These are phyloP conservation scores for Drosophila pandora DNA, from an alignment of 1,140 invertebrate species.

Conservation along the genomic window DNA sequence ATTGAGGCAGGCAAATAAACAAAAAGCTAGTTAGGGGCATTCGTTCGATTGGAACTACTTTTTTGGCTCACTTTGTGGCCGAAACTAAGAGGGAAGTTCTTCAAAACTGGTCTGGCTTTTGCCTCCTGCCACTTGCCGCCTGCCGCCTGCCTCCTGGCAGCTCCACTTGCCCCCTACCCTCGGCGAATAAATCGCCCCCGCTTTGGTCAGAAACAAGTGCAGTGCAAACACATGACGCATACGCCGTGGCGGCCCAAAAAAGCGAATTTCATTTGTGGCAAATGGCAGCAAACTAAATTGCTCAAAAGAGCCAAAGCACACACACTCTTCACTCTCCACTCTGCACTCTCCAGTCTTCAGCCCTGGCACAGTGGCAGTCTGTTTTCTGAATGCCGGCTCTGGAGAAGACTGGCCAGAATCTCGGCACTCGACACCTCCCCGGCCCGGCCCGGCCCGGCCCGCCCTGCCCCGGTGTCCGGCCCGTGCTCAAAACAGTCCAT, in stretches of 20 bases:
- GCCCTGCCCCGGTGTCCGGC: background rate
- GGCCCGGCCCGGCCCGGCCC: background rate
- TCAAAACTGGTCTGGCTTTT: conserved; percentile 21
- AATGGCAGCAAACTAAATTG: conserved; percentile 68
- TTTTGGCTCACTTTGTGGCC: conserved; percentile 24
- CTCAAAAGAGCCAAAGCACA: conserved; percentile 38
- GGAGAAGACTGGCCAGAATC: conserved; percentile 36
- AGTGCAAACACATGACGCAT: conserved; percentile 70
- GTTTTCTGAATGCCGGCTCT: background rate
- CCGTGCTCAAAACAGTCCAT: conserved; percentile 27
- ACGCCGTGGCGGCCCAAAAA: conserved; percentile 44
- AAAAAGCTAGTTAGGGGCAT: conserved; percentile 25
- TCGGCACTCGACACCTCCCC: background rate
- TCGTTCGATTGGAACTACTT: background rate
- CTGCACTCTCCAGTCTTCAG: background rate
- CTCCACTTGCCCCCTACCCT: background rate
- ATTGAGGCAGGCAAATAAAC: conserved; percentile 43
- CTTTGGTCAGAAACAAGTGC: conserved; percentile 44
- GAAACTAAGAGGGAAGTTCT: conserved; percentile 12
- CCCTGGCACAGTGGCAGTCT: background rate
- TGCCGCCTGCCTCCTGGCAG: background rate
- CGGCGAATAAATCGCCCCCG: background rate
- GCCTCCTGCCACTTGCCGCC: background rate
- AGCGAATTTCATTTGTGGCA: conserved; percentile 71
- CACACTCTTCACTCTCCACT: background rate